Evolutionary conservation across 2,888 invertebrate species (phyloP), one percentile per base, ranked within the genome.

Genomic region (Baronia brevicornis): DNA sequence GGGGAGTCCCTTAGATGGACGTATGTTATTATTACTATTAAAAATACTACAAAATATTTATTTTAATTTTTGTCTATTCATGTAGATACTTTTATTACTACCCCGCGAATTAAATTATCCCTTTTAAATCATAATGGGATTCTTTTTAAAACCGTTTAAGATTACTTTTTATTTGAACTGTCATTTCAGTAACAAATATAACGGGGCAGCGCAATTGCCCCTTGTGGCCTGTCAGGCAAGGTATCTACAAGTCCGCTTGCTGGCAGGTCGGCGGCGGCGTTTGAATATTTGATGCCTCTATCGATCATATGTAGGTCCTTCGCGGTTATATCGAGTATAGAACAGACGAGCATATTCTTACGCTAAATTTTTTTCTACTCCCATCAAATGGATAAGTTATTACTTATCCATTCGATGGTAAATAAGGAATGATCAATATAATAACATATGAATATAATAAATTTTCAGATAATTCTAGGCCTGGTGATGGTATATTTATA

Each of bases 251-350:
- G 74, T 71, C 56, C 60, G 62, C 65, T 77, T 70, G 69, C 66
- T 70, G 58, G 60, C 54, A 61, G 67, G 68, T 56, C 63, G n/a
- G 67, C 55, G 55, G 53, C 54, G 52, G 57, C 60, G 57, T n/a
- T n/a, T 80, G 68, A 82, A 82, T 82, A 80, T 80, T 82, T 82
- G 68, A 82, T 82, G 75, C 43, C 60, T 48, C 66, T 77, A 82
- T 82, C 79, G 80, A 82, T 80, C 73, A 82, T 80, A 74, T n/a
- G n/a, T n/a, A n/a, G 77, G 66, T 77, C 72, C 72, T 75, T 74
- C 68, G 67, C 58, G 54, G 57, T 45, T 51, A 46, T 41, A 42
- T 41, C 42, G 51, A 39, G 46, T 45, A n/a, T 18, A 6, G 20
- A 25, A 24, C 32, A 15, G 24, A 28, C 19, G 21, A 7, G 17